Base-by-base conservation (phyloP, 2,888 invertebrate genomes). In the Phragmatobia fuliginosa region DNA sequence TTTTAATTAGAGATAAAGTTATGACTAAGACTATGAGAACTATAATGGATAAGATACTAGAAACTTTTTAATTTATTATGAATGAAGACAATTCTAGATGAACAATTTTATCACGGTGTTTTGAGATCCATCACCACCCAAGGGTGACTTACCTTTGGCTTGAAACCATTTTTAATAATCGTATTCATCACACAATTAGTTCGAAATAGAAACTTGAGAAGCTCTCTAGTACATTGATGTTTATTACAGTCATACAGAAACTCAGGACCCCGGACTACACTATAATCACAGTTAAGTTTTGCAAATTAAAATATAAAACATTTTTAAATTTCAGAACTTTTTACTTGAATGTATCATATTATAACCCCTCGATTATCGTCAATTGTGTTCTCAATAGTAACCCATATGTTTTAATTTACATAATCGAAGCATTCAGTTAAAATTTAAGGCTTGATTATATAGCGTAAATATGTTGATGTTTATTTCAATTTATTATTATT, bases 11-110 rank as follows among this genome's bases (percentile, higher is more conserved):
- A n/a, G 33, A 49, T 58, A 56, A 52, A 16, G 10, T 32, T 60
- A 36, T 18, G 6, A 67, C 38, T 62, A 62, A 66, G 11, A 33
- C 62, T 62, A 67, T 33, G 45, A 33, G 60, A 33, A 66, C 45
- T 25, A 60, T 25, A 49, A 61, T 49, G 36, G 11, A 61, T 32
- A 32, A 32, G 25, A 1, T 36, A 36, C 45, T 63, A 49, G 8
- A 21, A 33, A 52, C 0, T 6, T 45, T 49, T 49, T 49, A 49
- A 5, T 49, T 49, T n/a, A 49, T n/a, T n/a, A 49, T n/a, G 6
- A n/a, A 49, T 49, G 45, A 21, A 45, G 8, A 45, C 8, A 1
- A 41, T 10, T 25, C 49, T 25, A 52, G 49, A 52, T 25, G 52
- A 52, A 25, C n/a, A n/a, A 11, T 25, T 52, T 52, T 11, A 52